Evolutionary conservation across 2,888 invertebrate genomes (phyloP), one percentile per base, ranked within the genome.

Genomic region (Caenorhabditis zanzibari): DNA sequence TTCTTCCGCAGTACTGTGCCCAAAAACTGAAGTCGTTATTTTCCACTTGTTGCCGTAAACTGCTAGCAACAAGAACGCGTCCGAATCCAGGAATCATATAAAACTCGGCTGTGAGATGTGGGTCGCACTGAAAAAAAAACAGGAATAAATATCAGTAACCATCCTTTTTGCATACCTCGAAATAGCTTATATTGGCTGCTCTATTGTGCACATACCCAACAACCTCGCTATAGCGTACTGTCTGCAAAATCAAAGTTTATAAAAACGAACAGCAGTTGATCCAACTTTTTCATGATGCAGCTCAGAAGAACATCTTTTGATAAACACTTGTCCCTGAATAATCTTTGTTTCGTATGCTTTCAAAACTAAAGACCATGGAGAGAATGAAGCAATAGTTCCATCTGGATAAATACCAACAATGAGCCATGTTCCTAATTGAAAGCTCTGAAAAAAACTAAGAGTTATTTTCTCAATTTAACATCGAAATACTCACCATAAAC

Each of bases 371-470:
- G 63, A 3, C 54, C 54, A 71, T 1, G 77, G 77, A n/a, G 77
- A 77, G 26, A 63, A 63, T 0, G 77, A 77, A 22, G 77, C 77
- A 12, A 77, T n/a, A 2, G 77, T 54, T 41, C 69, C 63, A 10
- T 77, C 77, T 16, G 77, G 69, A 63, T 77, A 71, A 4, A 77
- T 41, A 9, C 77, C 77, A 4, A 77, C 71, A 4, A 61, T 63
- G n/a, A 77, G 52, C 71, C 71, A 77, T 0, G 63, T 54, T 4
- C 77, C 77, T 0, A 77, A 7, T 1, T 7, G n/a, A 22, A 68
- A 52, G n/a, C 38, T 24, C 69, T 71, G 35, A 14, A 61, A 61
- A 12, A 16, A 38, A 28, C 22, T 5, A 41, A n/a, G n/a, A n/a
- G n/a, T n/a, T 24, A 28, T 28, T 32, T 1, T 4, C 16, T 14